Evolutionary conservation across 2,113 vertebrate species (phyloP), one percentile per base, ranked within the genome.

Genomic region (Catagonus wagneri): DNA sequence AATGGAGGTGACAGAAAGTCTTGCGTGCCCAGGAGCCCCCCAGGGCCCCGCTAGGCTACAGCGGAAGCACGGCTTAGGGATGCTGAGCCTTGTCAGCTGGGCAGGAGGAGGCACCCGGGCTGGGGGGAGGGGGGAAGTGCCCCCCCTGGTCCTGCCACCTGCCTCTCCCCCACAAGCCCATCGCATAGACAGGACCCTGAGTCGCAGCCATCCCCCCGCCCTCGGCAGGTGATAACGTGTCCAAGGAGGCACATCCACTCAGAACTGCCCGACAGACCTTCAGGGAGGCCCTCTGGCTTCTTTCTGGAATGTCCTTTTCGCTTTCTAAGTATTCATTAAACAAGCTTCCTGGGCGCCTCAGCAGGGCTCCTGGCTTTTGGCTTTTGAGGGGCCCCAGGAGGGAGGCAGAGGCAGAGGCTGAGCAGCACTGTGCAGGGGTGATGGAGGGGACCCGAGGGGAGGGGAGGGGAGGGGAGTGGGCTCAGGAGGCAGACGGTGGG

Each of bases 181-280:
- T 69, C 50, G 17, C 22, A 34, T 32, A 50, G 63, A 79, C 1
- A 2, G 50, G 34, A 29, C 63, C 13, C 20, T 3, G 10, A 23
- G 60, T 6, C 0, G 23, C 6, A 17, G 61, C 63, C 72, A 39
- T 50, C 17, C 44, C 80, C 25, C 60, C 2, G 22, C 34, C 71
- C 58, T 16, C 50, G 0, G 7, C 1, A 7, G 4, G 56, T 16
- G 44, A 22, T 2, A 2, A 22, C 4, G 6, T 1, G 19, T 52
- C 58, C 36, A 36, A 12, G 58, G 36, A 61, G 16, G 58, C 56
- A 25, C 13, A 34, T 52, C 20, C 16, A 7, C 54, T 32, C 50
- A 34, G 54, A 6, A 17, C 19, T 34, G 66, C 65, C 76, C 15
- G 3, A n/a, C 76, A 56, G 76, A 58, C 10, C 61, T 20, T 34